These are phyloP conservation scores for Trimorus sp. DNA, from an alignment of 2,888 invertebrate genomes.

Conservation along the genomic window DNA sequence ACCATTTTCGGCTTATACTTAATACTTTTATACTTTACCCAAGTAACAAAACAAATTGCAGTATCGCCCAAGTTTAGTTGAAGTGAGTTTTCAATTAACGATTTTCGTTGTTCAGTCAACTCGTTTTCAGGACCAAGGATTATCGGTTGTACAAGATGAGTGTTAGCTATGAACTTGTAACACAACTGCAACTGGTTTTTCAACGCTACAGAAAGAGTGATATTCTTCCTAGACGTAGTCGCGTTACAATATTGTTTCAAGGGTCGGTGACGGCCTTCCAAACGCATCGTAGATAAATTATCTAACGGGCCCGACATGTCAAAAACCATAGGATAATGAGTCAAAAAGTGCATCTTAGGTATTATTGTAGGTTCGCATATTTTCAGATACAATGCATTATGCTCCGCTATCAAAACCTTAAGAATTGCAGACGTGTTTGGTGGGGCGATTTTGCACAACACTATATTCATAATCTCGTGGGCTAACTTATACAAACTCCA, in stretches of 20 bases:
- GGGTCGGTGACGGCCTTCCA: conserved; percentile 27
- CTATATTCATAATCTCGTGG: conserved; percentile 18
- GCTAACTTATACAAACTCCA: conserved; percentile 27
- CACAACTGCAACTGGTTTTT: conserved; percentile 9
- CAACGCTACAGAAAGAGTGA: neutral
- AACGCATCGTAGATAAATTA: conserved; percentile 41
- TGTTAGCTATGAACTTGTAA: neutral
- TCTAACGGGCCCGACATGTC: conserved; percentile 37
- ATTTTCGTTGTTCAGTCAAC: neutral
- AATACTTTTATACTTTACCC: conserved; percentile 12
- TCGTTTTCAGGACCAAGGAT: neutral
- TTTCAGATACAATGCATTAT: conserved; percentile 30
- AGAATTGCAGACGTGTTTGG: conserved; percentile 11
- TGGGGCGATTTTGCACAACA: conserved; percentile 27
- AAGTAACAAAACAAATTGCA: neutral
- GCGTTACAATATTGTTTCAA: conserved; percentile 13
- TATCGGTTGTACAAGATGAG: neutral
- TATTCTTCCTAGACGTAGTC: neutral
- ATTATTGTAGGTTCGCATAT: conserved; percentile 12
- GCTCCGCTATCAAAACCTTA: conserved; percentile 19
- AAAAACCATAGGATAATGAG: conserved; percentile 38
- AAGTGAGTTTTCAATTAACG: neutral
- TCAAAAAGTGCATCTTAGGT: conserved; percentile 39
- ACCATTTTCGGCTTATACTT: conserved; percentile 6
- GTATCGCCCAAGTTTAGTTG: neutral